Evolutionary conservation across 2,113 vertebrate genomes (phyloP), one percentile per base, ranked within the genome.

Genomic region (Hippocampus mohnikei): DNA sequence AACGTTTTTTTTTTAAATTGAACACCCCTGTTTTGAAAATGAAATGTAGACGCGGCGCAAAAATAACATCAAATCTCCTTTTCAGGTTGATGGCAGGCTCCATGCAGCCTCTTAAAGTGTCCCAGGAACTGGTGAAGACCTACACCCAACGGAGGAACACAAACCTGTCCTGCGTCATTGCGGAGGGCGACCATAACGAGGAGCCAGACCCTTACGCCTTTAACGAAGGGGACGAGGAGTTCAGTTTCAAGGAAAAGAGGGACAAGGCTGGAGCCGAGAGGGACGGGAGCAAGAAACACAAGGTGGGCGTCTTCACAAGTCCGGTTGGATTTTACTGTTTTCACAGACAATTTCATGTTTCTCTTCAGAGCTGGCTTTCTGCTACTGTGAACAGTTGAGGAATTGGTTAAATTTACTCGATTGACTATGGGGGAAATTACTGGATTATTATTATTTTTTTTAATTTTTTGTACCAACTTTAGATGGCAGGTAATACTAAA

Each of bases 171-270:
- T 91, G 94, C 74, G 78, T 93, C 87, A 84, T 81, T 3, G 91
- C 82, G 13, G 95, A 96, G 72, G 86, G 88, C 76, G 95, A 97
- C 65, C 93, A 93, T 77, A 90, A 94, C 59, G 90, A 92, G 20
- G 94, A 96, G 87, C 90, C 93, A 0, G 96, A 98, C 90, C 96
- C 96, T 9, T 98, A 98, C 1, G 96, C 95, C 50, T 98, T 98
- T 69, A 94, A 93, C 62, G 96, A 98, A 77, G 96, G 95, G 63
- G 96, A 98, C 42, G 96, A 96, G 60, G 95, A 98, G 86, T 97
- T 96, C 85, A 91, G 91, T 75, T 96, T 98, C 89, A 90, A 90
- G 8, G 95, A 98, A 79, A 96, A 97, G 89, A 98, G 95, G 84
- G 96, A 98, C 66, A 96, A 95, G 81, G 87, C 93, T 77, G 94